These are phyloP conservation scores for Platichthys flesus DNA, from an alignment of 2,113 vertebrate genomes.

Conservation along the genomic window DNA sequence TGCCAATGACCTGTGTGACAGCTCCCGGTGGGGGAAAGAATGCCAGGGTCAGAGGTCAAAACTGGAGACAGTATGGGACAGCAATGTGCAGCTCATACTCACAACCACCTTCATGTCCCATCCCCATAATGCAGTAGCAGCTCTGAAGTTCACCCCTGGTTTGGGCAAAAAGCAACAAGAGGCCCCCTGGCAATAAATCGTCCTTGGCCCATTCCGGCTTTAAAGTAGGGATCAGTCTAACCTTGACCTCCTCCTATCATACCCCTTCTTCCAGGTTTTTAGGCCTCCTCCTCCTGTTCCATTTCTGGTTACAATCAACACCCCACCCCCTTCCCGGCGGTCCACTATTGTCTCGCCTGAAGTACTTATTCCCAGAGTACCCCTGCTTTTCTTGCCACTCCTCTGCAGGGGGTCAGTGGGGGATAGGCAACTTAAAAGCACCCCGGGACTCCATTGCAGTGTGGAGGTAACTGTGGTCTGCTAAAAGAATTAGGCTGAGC, in stretches of 20 bases:
- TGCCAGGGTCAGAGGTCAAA: slow-evolving; percentile 63
- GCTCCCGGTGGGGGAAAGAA: slow-evolving; percentile 22
- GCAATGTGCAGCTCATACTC: slow-evolving; percentile 50
- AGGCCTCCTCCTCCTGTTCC: slow-evolving; percentile 34
- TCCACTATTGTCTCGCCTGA: slow-evolving; percentile 71
- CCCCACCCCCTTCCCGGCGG: slow-evolving; percentile 42
- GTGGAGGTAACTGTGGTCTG: slow-evolving; percentile 68
- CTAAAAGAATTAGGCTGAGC: slow-evolving; percentile 68
- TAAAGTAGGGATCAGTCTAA: slow-evolving; percentile 70
- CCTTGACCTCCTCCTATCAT: slow-evolving; percentile 59
- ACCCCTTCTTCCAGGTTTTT: slow-evolving; percentile 29
- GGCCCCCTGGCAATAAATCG: slow-evolving; percentile 67
- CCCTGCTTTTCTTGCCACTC: slow-evolving; percentile 55
- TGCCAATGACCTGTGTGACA: slow-evolving; percentile 38
- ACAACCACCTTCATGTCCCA: slow-evolving; percentile 31
- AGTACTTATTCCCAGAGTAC: slow-evolving; percentile 68
- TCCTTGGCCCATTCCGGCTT: slow-evolving; percentile 55
- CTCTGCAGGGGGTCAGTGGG: slow-evolving; percentile 60
- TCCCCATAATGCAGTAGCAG: slow-evolving; percentile 32
- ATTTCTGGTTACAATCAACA: slow-evolving; percentile 48
- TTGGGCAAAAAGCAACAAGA: slow-evolving; percentile 65
- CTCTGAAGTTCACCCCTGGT: slow-evolving; percentile 37
- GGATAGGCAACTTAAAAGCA: slow-evolving; percentile 62
- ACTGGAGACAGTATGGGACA: slow-evolving; percentile 60
- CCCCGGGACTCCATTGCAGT: slow-evolving; percentile 40